These are phyloP conservation scores for Artemisiospiza belli DNA, from an alignment of 2,113 vertebrate genomes.

Conservation along the genomic window DNA sequence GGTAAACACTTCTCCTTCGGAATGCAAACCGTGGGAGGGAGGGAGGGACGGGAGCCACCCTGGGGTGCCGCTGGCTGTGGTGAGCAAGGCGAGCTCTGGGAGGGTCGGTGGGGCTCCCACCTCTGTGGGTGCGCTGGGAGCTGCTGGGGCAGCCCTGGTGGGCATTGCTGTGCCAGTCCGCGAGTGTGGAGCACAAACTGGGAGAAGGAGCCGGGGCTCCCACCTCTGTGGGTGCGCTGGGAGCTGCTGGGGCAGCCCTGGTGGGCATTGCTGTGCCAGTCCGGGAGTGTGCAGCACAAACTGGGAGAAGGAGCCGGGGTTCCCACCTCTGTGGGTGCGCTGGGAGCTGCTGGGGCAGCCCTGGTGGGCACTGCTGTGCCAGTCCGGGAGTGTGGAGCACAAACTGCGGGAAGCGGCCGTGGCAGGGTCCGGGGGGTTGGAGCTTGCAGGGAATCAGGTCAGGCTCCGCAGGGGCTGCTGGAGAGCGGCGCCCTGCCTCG, in stretches of 20 bases:
- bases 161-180: rapidly evolving
- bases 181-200: not conserved
- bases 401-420: rapidly evolving
- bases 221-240: rapidly evolving
- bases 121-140: too few species aligned
- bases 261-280: not conserved
- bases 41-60: not conserved
- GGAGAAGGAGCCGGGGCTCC: too few species aligned
- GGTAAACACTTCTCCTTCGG: not conserved
- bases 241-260: not conserved
- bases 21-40: not conserved
- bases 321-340: rapidly evolving
- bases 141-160: too few species aligned
- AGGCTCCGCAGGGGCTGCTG: not conserved
- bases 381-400: rapidly evolving
- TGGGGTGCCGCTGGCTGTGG: rapidly evolving
- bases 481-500: rapidly evolving
- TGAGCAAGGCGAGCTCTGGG: not conserved
- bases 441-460: not conserved
- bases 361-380: not conserved
- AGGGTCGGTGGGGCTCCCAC: too few species aligned
- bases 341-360: not conserved
- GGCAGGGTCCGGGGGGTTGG: not conserved
- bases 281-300: rapidly evolving
- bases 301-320: too few species aligned